Percentiles rank a stretch among this genome's conserved stretches.
Evolutionary conservation across 2,888 invertebrate species (phyloP).

Genomic region (Agrilus mali): DNA sequence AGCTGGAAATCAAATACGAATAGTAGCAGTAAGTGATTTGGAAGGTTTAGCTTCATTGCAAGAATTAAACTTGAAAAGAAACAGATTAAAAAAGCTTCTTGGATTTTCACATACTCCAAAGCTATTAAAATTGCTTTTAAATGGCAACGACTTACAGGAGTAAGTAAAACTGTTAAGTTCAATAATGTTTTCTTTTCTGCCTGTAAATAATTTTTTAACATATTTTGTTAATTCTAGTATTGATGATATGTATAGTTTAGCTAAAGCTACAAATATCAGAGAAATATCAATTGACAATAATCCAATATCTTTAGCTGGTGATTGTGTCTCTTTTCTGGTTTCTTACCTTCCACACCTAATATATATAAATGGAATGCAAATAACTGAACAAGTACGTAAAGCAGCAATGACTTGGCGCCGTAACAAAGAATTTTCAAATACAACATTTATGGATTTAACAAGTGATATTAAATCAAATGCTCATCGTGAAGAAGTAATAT

Average conservation of each 20-base stretch:
- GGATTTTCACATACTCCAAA: constrained; percentile 69
- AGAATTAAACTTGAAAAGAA: constrained; percentile 81
- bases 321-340: constrained; percentile 70
- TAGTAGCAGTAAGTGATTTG: constrained; percentile 64
- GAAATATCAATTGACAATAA: constrained; percentile 83
- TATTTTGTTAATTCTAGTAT: constrained; percentile 39
- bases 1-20: constrained; percentile 80
- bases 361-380: constrained; percentile 63
- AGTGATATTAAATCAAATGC: constrained; percentile 44
- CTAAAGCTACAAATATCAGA: constrained; percentile 60
- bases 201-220: neutral
- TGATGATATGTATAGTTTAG: constrained; percentile 75
- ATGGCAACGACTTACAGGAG: constrained; percentile 65
- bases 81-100: constrained; percentile 64
- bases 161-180: constrained; percentile 24
- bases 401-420: constrained; percentile 71
- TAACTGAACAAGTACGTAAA: constrained; percentile 64
- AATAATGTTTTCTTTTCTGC: neutral
- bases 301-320: constrained; percentile 67
- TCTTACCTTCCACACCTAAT: constrained; percentile 64
- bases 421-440: constrained; percentile 61
- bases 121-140: constrained; percentile 67
- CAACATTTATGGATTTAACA: constrained; percentile 50
- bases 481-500: constrained; percentile 70
- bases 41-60: constrained; percentile 64